These are phyloP conservation scores for Mycalesis mineus DNA, from an alignment of 2,888 invertebrate genomes.

Conservation along the genomic window DNA sequence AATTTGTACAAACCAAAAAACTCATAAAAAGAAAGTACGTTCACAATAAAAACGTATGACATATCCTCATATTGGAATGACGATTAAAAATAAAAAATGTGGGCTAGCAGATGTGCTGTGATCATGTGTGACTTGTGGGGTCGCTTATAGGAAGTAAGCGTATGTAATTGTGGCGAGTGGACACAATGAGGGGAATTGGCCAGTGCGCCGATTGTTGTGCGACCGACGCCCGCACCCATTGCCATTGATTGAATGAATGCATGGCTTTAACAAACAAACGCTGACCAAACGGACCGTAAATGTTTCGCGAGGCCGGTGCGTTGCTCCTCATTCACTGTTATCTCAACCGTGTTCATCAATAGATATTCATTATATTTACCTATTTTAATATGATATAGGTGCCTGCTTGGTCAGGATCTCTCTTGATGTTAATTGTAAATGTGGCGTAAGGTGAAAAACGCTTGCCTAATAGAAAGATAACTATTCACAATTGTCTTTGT, in stretches of 20 bases:
- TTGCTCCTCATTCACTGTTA: slow-evolving; percentile 12
- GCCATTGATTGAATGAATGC: slow-evolving; percentile 71
- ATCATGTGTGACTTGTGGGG: slow-evolving; percentile 47
- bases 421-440: too few relatives aligned
- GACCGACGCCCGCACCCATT: slow-evolving; percentile 73
- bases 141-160: slow-evolving; percentile 65
- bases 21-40: background rate
- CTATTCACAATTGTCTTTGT: too few relatives aligned
- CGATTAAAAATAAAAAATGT: slow-evolving; percentile 40
- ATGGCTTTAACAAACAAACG: slow-evolving; percentile 65
- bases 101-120: slow-evolving; percentile 52
- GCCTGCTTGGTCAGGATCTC: too few relatives aligned
- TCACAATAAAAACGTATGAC: background rate
- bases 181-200: slow-evolving; percentile 76
- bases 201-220: slow-evolving; percentile 73
- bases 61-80: background rate
- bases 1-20: too few relatives aligned
- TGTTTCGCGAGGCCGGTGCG: slow-evolving; percentile 34
- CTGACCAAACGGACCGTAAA: slow-evolving; percentile 58
- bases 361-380: background rate
- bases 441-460: too few relatives aligned
- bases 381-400: too few relatives aligned
- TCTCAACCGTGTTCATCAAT: slow-evolving; percentile 4
- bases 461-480: too few relatives aligned
- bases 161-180: slow-evolving; percentile 72